A percentile compares a stretch with the other conserved stretches of the same genome.
Conservation (phyloP, 2,797 vertebrate species). For the Cephalopachus bancanus region DNA sequence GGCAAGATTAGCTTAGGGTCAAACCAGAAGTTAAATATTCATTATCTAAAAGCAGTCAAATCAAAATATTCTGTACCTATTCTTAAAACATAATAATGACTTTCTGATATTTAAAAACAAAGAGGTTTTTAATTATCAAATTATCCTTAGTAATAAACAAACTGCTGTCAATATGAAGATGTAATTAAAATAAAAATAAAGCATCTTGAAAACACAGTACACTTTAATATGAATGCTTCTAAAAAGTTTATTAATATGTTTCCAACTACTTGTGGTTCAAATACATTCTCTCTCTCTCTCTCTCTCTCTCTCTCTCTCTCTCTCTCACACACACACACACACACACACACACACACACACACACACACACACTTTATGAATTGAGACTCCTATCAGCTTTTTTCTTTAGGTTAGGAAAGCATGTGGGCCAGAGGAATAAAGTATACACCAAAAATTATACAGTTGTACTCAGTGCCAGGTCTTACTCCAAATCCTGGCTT, state of each 20-base stretch:
- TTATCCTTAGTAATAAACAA: background rate
- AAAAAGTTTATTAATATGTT: constrained; percentile 16
- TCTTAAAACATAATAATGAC: constrained; percentile 2
- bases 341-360: too few relatives aligned
- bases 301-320: too few relatives aligned
- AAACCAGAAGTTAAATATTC: constrained; percentile 13
- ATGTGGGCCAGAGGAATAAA: background rate
- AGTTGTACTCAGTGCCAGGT: background rate
- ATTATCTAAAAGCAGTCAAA: background rate
- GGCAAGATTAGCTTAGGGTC: background rate
- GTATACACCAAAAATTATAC: background rate
- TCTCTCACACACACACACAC: too few relatives aligned
- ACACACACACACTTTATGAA: background rate
- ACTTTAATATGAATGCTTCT: background rate
- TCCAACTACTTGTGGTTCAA: background rate
- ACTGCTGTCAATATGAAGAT: background rate
- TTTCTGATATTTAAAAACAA: background rate
- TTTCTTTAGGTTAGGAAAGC: background rate
- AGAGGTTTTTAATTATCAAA: background rate
- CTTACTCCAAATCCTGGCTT: background rate
- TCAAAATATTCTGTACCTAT: background rate
- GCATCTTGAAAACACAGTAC: too few relatives aligned
- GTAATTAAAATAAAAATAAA: too few relatives aligned
- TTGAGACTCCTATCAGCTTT: background rate
- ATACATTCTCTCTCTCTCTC: background rate